Conservation (phyloP, 2,888 invertebrate species). For the Zygogramma bicolorata region DNA sequence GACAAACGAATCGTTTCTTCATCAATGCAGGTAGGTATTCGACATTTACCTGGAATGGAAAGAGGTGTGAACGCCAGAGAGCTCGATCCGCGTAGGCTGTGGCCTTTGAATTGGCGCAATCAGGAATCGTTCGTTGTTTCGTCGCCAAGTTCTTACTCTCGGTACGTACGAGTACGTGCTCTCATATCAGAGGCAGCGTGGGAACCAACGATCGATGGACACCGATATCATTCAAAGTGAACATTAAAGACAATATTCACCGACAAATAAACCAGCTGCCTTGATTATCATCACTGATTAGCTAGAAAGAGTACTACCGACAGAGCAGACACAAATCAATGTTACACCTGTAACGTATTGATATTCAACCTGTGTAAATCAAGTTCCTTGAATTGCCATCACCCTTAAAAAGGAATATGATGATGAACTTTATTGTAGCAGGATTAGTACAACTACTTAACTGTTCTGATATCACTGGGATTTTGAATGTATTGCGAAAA, state of each 20-base stretch:
- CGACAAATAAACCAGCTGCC: not conserved
- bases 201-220: not conserved
- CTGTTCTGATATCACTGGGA: too few species aligned
- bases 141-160: not conserved
- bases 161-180: not conserved
- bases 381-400: too few species aligned
- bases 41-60: conserved; percentile 6
- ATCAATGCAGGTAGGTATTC: conserved; percentile 10
- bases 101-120: conserved; percentile 5
- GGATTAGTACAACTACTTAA: too few species aligned
- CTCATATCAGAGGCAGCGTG: not conserved
- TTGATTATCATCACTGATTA: not conserved
- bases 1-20: conserved; percentile 12
- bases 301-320: too few species aligned
- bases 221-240: not conserved
- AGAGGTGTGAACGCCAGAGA: conserved; percentile 9
- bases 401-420: too few species aligned
- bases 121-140: conserved; percentile 1
- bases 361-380: too few species aligned
- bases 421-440: too few species aligned
- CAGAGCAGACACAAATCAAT: too few species aligned
- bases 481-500: too few species aligned
- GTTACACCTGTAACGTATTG: too few species aligned
- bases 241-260: not conserved
- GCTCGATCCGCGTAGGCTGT: conserved; percentile 10